Percentiles rank a stretch among this genome's conserved stretches.
Evolutionary conservation across 2,888 invertebrate species (phyloP).

Genomic region (Drosophila rellima): DNA sequence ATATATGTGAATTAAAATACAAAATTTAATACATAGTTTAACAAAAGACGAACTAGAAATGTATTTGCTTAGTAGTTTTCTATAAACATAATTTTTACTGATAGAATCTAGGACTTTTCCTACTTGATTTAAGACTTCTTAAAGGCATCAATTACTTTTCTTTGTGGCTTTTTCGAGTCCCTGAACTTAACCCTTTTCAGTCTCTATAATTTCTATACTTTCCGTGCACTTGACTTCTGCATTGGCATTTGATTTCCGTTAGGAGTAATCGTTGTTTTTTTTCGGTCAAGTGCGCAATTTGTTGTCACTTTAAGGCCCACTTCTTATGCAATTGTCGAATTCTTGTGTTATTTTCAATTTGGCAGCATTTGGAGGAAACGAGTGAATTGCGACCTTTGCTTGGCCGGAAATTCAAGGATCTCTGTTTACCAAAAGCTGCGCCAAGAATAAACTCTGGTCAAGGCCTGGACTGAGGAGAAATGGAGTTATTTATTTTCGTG

Average conservation of each 20-base stretch:
- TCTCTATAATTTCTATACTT: neutral
- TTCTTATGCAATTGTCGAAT: constrained; percentile 27
- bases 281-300: constrained; percentile 23
- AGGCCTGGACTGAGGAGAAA: constrained; percentile 21
- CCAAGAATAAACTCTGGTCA: constrained; percentile 59
- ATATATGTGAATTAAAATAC: neutral
- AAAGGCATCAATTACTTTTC: neutral
- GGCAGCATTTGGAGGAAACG: constrained; percentile 23
- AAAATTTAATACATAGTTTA: neutral
- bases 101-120: neutral
- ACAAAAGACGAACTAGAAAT: too few relatives aligned
- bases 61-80: neutral
- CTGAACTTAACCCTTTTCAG: constrained; percentile 12
- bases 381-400: constrained; percentile 63
- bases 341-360: constrained; percentile 32
- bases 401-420: constrained; percentile 66
- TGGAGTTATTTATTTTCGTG: constrained; percentile 63
- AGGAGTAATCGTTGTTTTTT: neutral
- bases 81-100: neutral
- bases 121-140: neutral
- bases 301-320: constrained; percentile 25
- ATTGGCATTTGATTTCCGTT: constrained; percentile 6
- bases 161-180: neutral
- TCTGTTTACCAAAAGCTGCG: constrained; percentile 49
- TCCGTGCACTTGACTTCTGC: constrained; percentile 7